Evolutionary conservation across 2,113 vertebrate genomes (phyloP).

Genomic region (Bufo gargarizans): DNA sequence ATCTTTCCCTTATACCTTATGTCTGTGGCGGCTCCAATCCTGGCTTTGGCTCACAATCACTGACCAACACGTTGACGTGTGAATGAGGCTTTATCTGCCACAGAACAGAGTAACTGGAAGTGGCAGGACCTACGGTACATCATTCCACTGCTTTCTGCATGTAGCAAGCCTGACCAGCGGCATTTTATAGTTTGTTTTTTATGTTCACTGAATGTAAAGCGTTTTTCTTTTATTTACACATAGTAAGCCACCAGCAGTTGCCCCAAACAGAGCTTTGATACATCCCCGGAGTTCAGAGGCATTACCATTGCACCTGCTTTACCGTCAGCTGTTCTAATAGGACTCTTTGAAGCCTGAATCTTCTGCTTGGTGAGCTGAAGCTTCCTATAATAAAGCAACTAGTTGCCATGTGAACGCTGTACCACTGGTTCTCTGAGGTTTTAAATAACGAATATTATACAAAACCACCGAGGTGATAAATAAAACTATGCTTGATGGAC

Average conservation of each 20-base stretch:
- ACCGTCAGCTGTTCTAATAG: slow-evolving; percentile 20
- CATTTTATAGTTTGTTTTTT: background rate
- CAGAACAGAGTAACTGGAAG: too few relatives aligned
- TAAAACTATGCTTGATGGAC: slow-evolving; percentile 9
- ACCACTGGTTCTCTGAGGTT: background rate
- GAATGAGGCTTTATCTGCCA: too few relatives aligned
- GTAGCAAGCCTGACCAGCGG: too few relatives aligned
- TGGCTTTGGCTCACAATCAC: too few relatives aligned
- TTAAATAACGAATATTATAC: slow-evolving; percentile 43
- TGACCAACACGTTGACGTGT: too few relatives aligned
- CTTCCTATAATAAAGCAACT: slow-evolving; percentile 39
- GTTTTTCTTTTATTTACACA: background rate
- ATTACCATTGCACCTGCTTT: slow-evolving; percentile 8
- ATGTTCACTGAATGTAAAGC: background rate
- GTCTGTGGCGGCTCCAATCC: too few relatives aligned
- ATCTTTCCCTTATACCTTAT: too few relatives aligned
- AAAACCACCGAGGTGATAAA: slow-evolving; percentile 32
- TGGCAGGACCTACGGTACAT: too few relatives aligned
- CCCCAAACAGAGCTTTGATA: background rate
- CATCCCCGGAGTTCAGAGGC: slow-evolving; percentile 9
- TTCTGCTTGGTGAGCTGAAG: slow-evolving; percentile 39
- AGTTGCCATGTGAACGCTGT: slow-evolving; percentile 49
- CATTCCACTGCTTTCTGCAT: too few relatives aligned
- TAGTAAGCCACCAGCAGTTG: background rate
- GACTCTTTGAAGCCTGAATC: slow-evolving; percentile 48